These are phyloP conservation scores for Dufourea novaeangliae DNA, from an alignment of 1,140 invertebrate species.

Conservation along the genomic window DNA sequence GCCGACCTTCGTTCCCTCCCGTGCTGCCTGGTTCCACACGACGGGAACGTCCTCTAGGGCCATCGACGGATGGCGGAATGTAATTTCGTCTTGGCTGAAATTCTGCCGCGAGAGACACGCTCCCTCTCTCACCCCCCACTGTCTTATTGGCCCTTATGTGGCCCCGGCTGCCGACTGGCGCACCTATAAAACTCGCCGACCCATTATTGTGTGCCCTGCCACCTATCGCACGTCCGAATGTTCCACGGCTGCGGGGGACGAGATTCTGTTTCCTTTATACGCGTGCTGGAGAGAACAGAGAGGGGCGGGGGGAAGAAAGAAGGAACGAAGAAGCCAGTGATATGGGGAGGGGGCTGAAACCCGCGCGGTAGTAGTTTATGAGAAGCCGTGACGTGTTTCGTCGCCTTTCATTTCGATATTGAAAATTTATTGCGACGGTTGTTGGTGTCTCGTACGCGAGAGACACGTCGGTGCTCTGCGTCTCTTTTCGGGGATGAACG, in stretches of 20 bases:
- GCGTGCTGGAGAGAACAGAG: not conserved
- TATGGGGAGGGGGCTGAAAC: slow-evolving; percentile 24
- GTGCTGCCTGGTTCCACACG: slow-evolving; percentile 18
- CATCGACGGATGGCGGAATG: slow-evolving; percentile 73
- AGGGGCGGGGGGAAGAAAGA: slow-evolving; percentile 9
- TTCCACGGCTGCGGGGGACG: slow-evolving; percentile 4
- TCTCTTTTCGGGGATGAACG: not conserved
- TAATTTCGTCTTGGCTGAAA: slow-evolving; percentile 78
- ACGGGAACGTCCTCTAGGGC: slow-evolving; percentile 31
- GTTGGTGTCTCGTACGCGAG: not conserved
- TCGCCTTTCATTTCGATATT: slow-evolving; percentile 14
- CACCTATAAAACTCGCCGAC: slow-evolving; percentile 72
- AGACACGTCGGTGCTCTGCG: not conserved
- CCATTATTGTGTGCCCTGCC: slow-evolving; percentile 58
- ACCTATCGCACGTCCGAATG: slow-evolving; percentile 45
- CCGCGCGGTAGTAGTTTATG: slow-evolving; percentile 44
- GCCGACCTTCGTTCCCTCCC: slow-evolving; percentile 47
- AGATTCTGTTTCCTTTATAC: slow-evolving; percentile 51
- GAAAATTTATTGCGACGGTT: slow-evolving; percentile 30
- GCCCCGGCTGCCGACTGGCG: slow-evolving; percentile 64
- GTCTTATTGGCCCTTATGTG: slow-evolving; percentile 78
- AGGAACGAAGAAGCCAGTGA: slow-evolving; percentile 33
- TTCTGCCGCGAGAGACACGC: slow-evolving; percentile 65
- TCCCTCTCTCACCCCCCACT: too few species aligned
- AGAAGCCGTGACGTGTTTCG: slow-evolving; percentile 14